These are phyloP conservation scores for Leptinotarsa defecta DNA, from an alignment of 1,140 invertebrate species.

Conservation along the genomic window DNA sequence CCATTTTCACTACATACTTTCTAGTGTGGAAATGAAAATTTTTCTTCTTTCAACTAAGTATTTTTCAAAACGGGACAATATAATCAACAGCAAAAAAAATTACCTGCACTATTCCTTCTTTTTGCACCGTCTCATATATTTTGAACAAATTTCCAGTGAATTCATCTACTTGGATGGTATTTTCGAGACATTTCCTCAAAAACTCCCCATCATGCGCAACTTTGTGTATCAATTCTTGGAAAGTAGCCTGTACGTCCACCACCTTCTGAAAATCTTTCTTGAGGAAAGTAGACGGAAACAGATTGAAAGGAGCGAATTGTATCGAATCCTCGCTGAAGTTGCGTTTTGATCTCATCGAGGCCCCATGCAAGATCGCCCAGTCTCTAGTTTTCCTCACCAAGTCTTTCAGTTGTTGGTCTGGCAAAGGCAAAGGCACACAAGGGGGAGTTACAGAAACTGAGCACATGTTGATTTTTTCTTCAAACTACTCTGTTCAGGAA, in stretches of 20 bases:
- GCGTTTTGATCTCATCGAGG: slow-evolving; percentile 74
- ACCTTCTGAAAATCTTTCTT: slow-evolving; percentile 77
- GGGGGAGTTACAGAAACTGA: slow-evolving; percentile 1
- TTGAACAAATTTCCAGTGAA: slow-evolving; percentile 83
- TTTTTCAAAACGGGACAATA: too few relatives aligned
- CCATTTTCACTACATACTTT: too few relatives aligned
- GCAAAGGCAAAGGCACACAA: slow-evolving; percentile 62
- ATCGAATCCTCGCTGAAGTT: slow-evolving; percentile 71
- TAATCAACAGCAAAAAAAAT: slow-evolving; percentile 21
- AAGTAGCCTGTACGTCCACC: slow-evolving; percentile 62
- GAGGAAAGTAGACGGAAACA: slow-evolving; percentile 85
- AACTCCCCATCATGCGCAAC: slow-evolving; percentile 87
- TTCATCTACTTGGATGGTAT: slow-evolving; percentile 85
- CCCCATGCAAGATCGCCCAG: slow-evolving; percentile 83
- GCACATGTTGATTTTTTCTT: not conserved
- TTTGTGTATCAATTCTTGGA: slow-evolving; percentile 88
- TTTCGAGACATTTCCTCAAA: slow-evolving; percentile 72
- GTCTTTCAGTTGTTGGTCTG: slow-evolving; percentile 61
- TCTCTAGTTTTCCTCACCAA: slow-evolving; percentile 77
- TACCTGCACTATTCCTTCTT: slow-evolving; percentile 82
- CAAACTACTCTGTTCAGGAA: not conserved
- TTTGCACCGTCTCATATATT: slow-evolving; percentile 78
- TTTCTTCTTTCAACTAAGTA: too few relatives aligned
- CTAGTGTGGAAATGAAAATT: too few relatives aligned
- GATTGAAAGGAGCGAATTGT: slow-evolving; percentile 80